Evolutionary conservation across 2,888 invertebrate genomes (phyloP), one percentile per base, ranked within the genome.

Genomic region (Eristalinus sepulchralis): DNA sequence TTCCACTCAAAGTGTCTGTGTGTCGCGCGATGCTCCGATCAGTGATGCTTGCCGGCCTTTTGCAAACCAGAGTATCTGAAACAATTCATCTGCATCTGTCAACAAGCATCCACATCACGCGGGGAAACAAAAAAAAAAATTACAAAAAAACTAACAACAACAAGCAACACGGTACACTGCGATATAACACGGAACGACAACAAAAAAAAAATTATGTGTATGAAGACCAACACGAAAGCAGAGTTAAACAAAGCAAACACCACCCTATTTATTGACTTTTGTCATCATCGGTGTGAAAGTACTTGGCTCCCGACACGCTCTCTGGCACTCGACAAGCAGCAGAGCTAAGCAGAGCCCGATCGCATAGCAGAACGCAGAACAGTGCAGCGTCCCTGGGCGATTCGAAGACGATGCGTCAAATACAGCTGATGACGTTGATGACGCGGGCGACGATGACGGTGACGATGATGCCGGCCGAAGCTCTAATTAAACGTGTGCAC

Each of bases 181-280:
- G 63, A 31, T 70, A 66, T 39, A 47, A 77, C 67, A 64, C 73
- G 59, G 36, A 20, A 67, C 75, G 57, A 63, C 36, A 75, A 77
- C 67, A 81, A 71, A 17, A 47, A 47, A 47, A 47, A n/a, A 36
- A 36, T 11, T 36, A 39, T n/a, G n/a, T 17, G 47, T 85, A 81
- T 85, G 77, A 85, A 76, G 77, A 82, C 86, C 78, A 86, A 79
- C 79, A 86, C 86, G 86, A 83, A 86, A 83, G 86, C 83, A 86
- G 71, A 75, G 59, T 86, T 83, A 78, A 86, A 86, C 86, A 83
- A 82, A 86, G 86, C 86, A 86, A 85, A 82, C 86, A 86, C 62
- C 83, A 86, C 83, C 86, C 86, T 86, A 86, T 86, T 86, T 86
- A 86, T 86, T 83, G 86, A 86, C 82, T 79, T 86, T 83, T 86